Evolutionary conservation across 2,113 vertebrate species (phyloP), one percentile per base, ranked within the genome.

Genomic region (Ginglymostoma cirratum): DNA sequence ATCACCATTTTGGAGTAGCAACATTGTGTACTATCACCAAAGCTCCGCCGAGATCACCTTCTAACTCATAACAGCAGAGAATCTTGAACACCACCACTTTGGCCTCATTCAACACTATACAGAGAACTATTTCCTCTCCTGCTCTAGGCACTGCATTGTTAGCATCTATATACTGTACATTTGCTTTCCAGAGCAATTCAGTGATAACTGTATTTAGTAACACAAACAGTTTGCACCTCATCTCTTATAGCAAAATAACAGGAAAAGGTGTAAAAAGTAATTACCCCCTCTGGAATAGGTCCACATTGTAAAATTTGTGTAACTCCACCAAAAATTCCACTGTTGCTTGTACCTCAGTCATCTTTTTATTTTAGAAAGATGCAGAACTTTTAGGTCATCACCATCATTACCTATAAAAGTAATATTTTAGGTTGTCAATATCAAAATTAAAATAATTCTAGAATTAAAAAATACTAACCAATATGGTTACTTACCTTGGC

Each of bases 301-400:
- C 99, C 97, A 99, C 99, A 96, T 99, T 99, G 98, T 99, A 99
- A 98, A 99, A 99, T 97, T 99, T 99, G 98, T 99, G 99, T 97
- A 99, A 98, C 97, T 99, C 99, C 98, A 99, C 98, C 96, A 98
- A 99, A 97, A 99, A 99, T 98, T 99, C 99, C 98, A 99, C 98
- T 96, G 99, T 99, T 97, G 99, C 99, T 98, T 99, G 99, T 97
- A 99, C 98, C 98, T 99, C 99, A 97, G 98, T 98, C 99, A 99
- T 99, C 97, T 99, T 93, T n/a, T 98, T 97, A 97, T 96, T 97
- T 97, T 98, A 98, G 96, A 97, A 97, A 97, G 97, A 97, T 96
- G 96, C 97, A 97, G 97, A 89, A 97, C 97, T 96, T 97, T 98
- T 72, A 95, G 45, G 97, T 97, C 97, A 98, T 98, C 97, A 98